These are phyloP conservation scores for Junco hyemalis DNA, from an alignment of 2,113 vertebrate genomes.

Conservation along the genomic window DNA sequence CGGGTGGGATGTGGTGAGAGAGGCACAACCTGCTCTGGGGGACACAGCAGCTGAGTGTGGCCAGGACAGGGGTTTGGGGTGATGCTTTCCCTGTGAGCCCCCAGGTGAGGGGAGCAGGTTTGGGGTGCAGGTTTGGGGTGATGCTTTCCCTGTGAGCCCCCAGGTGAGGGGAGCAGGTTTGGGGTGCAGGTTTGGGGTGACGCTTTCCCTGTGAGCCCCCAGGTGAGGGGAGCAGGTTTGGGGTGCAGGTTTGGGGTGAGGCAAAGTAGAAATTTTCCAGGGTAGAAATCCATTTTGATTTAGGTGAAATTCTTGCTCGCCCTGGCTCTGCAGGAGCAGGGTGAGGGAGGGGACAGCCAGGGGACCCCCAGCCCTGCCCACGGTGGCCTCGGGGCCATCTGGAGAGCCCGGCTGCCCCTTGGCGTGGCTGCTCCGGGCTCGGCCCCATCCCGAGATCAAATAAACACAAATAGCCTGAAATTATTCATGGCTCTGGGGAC, in stretches of 20 bases:
- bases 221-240: too few relatives aligned
- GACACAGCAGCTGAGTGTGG: neutral
- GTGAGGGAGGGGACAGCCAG: neutral
- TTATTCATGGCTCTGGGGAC: conserved; percentile 57
- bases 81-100: neutral
- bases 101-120: neutral
- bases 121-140: too few relatives aligned
- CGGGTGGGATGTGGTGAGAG: rapidly evolving
- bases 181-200: too few relatives aligned
- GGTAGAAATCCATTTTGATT: too few relatives aligned
- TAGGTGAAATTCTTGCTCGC: neutral
- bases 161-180: too few relatives aligned
- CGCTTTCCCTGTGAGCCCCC: too few relatives aligned
- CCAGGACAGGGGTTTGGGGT: neutral
- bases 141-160: too few relatives aligned
- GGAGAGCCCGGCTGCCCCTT: neutral
- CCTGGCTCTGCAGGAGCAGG: neutral
- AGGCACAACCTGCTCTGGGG: neutral
- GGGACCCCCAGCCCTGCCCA: neutral
- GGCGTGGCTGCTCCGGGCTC: neutral
- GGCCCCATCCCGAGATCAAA: conserved; percentile 34
- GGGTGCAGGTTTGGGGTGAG: too few relatives aligned
- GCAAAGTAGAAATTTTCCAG: too few relatives aligned
- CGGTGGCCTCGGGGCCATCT: neutral
- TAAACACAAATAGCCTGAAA: conserved; percentile 20